Evolutionary conservation across 2,113 vertebrate genomes (phyloP).

Genomic region (Chionomys nivalis): DNA sequence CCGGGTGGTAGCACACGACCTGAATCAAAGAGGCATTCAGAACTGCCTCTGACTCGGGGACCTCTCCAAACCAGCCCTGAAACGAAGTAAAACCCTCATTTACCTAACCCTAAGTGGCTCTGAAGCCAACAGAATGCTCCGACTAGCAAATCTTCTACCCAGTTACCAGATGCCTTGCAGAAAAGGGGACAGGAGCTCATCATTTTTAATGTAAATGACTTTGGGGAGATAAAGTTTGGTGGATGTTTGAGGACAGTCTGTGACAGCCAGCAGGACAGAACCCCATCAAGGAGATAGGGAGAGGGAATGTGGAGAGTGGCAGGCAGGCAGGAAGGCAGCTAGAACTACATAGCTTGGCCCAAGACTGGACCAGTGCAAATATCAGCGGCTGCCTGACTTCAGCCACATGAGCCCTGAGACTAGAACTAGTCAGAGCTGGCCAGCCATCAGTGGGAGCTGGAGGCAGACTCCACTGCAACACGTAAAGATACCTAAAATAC

Average conservation of each 20-base stretch:
- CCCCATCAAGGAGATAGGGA: not conserved
- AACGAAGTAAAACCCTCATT: not conserved
- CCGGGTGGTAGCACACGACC: not conserved
- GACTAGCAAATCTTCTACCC: not conserved
- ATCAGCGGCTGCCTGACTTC: not conserved
- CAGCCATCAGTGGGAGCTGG: not conserved
- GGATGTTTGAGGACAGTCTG: not conserved
- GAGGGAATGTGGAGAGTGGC: not conserved
- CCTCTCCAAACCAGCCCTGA: not conserved
- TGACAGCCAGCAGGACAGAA: not conserved
- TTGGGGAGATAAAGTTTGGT: not conserved
- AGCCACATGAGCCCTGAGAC: not conserved
- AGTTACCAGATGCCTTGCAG: not conserved
- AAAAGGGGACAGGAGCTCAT: not conserved
- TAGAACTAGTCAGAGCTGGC: not conserved
- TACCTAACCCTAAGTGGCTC: not conserved
- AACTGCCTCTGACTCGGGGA: not conserved
- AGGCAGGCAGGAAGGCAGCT: not conserved
- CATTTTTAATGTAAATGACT: constrained; percentile 20
- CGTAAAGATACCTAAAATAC: not conserved
- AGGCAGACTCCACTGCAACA: not conserved
- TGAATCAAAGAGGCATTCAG: not conserved
- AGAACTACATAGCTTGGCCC: not conserved
- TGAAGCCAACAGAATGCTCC: not conserved
- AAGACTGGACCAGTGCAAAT: not conserved